A percentile compares a stretch with the other conserved stretches of the same genome.
Evolutionary conservation across 2,888 invertebrate species (phyloP).

Genomic region (Cistogaster globosa): DNA sequence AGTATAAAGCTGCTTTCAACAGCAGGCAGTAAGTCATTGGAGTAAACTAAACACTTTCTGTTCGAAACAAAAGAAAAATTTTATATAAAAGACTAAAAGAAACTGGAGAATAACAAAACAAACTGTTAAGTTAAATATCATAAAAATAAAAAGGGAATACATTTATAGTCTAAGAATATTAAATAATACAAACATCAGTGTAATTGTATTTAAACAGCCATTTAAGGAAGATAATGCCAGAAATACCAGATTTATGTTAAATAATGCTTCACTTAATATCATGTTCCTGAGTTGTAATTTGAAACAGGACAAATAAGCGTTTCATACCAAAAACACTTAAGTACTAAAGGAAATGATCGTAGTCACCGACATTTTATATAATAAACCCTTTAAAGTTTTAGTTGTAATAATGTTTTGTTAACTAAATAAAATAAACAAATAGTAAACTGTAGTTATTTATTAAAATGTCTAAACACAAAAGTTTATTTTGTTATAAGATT

Average conservation of each 20-base stretch:
- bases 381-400: conserved; percentile 20
- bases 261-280: conserved; percentile 7
- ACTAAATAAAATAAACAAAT: conserved; percentile 57
- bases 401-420: conserved; percentile 37
- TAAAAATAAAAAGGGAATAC: not conserved
- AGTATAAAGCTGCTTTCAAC: conserved; percentile 11
- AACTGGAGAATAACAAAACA: conserved; percentile 1
- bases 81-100: conserved; percentile 1
- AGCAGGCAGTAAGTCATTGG: conserved; percentile 42
- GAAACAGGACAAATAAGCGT: not conserved
- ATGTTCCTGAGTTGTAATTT: not conserved
- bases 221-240: conserved; percentile 6
- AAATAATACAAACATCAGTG: conserved; percentile 22
- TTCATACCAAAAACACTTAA: no score
- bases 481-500: conserved; percentile 38
- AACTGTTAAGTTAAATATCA: conserved; percentile 53
- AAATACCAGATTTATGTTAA: conserved; percentile 29
- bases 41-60: conserved; percentile 13
- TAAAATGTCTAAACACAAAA: conserved; percentile 58
- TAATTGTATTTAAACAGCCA: not conserved
- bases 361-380: conserved; percentile 23
- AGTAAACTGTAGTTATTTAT: conserved; percentile 62
- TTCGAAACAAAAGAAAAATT: not conserved
- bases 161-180: conserved; percentile 11
- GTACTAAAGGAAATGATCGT: conserved; percentile 31